A percentile compares a stretch with the other conserved stretches of the same genome.
phyloP scores from a whole-genome alignment of 2,797 vertebrate genomes.

The Lepilemur ruficaudatus region DNA sequence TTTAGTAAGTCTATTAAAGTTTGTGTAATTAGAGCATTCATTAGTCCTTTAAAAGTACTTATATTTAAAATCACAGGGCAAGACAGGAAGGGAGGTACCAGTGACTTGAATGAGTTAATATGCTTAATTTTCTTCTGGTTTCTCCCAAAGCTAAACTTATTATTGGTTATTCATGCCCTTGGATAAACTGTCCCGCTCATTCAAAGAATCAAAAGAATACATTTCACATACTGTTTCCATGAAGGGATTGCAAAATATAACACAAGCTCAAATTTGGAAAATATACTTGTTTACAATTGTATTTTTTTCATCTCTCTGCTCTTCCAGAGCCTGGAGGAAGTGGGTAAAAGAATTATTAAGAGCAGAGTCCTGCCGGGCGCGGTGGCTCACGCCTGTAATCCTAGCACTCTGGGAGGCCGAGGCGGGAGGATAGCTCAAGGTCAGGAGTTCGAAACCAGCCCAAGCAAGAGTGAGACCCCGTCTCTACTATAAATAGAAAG shows the following conservation, averaged over 20 bases:
- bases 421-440: no score
- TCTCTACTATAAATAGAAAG: no score
- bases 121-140: background rate
- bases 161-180: background rate
- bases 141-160: background rate
- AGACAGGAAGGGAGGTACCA: background rate
- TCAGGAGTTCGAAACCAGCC: no score
- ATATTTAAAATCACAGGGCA: slow-evolving; percentile 12
- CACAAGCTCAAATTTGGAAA: background rate
- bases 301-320: background rate
- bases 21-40: slow-evolving; percentile 15
- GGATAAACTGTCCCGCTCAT: background rate
- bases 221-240: background rate
- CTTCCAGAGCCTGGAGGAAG: background rate
- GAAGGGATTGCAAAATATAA: background rate
- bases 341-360: background rate
- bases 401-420: no score
- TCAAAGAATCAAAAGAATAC: background rate
- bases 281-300: background rate
- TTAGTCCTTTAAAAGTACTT: slow-evolving; percentile 5
- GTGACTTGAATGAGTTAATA: background rate
- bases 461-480: no score
- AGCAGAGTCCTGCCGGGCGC: background rate
- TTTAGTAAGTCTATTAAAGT: background rate
- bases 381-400: no score